Conservation (phyloP, 2,888 invertebrate genomes). For the Ferdinandea cuprea region DNA sequence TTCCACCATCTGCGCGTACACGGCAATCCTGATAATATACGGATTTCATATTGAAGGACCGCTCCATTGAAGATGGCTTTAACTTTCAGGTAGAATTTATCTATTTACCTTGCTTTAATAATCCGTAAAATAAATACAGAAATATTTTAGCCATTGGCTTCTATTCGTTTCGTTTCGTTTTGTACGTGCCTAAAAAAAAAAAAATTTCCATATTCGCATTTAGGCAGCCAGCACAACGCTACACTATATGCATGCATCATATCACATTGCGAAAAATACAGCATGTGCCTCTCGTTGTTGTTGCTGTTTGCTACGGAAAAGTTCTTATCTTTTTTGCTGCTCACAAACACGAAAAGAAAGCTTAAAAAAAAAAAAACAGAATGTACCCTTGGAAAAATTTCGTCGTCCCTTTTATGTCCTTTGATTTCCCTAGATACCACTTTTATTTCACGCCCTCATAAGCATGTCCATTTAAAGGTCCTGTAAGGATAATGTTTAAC, state of each 20-base stretch:
- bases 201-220: conserved; percentile 53
- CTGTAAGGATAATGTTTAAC: conserved; percentile 73
- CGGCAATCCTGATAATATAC: conserved; percentile 55
- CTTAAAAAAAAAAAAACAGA: conserved; percentile 34
- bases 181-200: background rate
- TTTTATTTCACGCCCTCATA: conserved; percentile 73
- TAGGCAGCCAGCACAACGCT: conserved; percentile 2
- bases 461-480: conserved; percentile 73
- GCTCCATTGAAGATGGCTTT: conserved; percentile 1
- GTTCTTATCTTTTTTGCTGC: conserved; percentile 51
- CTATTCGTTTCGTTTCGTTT: background rate
- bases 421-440: conserved; percentile 74
- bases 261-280: conserved; percentile 16
- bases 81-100: background rate
- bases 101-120: conserved; percentile 16
- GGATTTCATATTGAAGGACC: conserved; percentile 42
- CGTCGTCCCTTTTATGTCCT: conserved; percentile 69
- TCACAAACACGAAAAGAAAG: conserved; percentile 30
- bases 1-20: conserved; percentile 60
- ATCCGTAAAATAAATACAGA: conserved; percentile 34
- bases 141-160: conserved; percentile 55
- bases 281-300: conserved; percentile 38
- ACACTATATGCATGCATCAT: conserved; percentile 19
- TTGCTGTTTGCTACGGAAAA: conserved; percentile 28
- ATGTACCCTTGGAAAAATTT: conserved; percentile 42